These are phyloP conservation scores for Coelopa frigida DNA, from an alignment of 1,140 invertebrate species.

Conservation along the genomic window DNA sequence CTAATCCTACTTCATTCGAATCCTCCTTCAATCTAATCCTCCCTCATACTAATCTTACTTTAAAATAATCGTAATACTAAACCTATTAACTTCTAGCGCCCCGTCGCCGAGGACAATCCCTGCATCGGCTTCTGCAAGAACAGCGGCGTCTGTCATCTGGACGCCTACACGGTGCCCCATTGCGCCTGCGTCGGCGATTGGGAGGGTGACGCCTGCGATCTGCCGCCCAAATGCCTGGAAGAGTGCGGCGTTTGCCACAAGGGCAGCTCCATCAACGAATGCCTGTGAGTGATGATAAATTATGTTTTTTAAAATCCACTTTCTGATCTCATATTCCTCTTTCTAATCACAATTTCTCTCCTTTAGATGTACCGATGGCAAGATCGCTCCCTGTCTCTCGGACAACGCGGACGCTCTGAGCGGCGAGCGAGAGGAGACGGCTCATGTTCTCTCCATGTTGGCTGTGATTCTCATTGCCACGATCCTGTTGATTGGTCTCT, in stretches of 20 bases:
- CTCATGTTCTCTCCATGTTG: constrained; percentile 25
- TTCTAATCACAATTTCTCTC: not conserved
- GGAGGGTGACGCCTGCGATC: constrained; percentile 51
- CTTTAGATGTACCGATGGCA: constrained; percentile 21
- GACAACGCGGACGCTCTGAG: constrained; percentile 35
- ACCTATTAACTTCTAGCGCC: constrained; percentile 24
- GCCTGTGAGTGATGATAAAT: constrained; percentile 40
- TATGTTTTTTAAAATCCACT: not conserved
- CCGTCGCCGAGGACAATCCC: constrained; percentile 52
- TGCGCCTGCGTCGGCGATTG: constrained; percentile 56
- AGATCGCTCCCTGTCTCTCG: constrained; percentile 28
- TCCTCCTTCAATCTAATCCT: too few species aligned
- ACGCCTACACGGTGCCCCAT: constrained; percentile 37
- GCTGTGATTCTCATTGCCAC: constrained; percentile 25
- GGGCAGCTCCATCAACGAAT: constrained; percentile 45
- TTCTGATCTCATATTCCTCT: not conserved
- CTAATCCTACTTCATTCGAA: too few species aligned
- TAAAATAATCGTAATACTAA: constrained; percentile 13
- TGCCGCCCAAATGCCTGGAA: constrained; percentile 47
- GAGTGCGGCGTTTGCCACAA: constrained; percentile 54
- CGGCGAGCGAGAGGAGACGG: constrained; percentile 21
- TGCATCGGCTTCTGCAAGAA: constrained; percentile 54
- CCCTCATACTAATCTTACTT: constrained; percentile 6
- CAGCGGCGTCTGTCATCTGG: constrained; percentile 50
- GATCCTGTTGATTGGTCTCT: constrained; percentile 21